These are phyloP conservation scores for Anthoscopus minutus DNA, from an alignment of 2,113 vertebrate genomes.

Conservation along the genomic window DNA sequence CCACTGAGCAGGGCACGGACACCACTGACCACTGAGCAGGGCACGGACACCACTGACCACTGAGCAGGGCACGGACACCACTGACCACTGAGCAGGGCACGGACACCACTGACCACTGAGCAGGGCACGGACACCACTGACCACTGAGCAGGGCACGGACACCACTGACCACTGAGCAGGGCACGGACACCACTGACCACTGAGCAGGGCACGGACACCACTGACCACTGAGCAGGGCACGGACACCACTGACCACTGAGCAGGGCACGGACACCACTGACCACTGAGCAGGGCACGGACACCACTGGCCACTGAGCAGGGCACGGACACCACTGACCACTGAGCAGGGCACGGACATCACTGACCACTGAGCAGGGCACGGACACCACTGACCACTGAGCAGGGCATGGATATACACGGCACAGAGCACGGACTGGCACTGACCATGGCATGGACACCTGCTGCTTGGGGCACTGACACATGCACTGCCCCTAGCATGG, in stretches of 20 bases:
- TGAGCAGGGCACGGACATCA: not conserved
- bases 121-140: not conserved
- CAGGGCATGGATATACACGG: accelerated
- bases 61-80: not conserved
- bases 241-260: not conserved
- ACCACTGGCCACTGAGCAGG: not conserved
- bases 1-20: not conserved
- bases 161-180: not conserved
- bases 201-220: not conserved
- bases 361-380: not conserved
- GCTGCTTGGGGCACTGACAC: not conserved
- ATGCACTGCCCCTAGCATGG: not conserved
- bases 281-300: not conserved
- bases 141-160: too few relatives aligned
- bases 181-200: too few relatives aligned
- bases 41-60: not conserved
- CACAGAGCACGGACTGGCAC: not conserved
- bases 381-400: not conserved
- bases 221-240: not conserved
- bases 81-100: too few relatives aligned
- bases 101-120: too few relatives aligned
- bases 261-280: not conserved
- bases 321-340: not conserved
- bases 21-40: not conserved
- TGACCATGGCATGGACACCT: not conserved